Evolutionary conservation across 1,140 invertebrate genomes (phyloP).

Genomic region (Caenorhabditis remanei): DNA sequence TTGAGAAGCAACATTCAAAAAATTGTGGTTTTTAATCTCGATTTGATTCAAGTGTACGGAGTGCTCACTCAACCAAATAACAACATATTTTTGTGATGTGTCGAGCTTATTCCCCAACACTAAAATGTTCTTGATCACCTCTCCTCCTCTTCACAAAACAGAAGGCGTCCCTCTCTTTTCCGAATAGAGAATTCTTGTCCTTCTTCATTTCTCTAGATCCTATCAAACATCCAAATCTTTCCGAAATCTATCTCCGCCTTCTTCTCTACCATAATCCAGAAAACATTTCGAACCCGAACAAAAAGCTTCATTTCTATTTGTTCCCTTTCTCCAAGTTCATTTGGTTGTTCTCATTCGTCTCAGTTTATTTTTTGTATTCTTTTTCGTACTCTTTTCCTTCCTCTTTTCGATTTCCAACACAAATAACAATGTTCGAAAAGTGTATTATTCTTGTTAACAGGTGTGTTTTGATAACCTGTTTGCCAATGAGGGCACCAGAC

Average conservation of each 20-base stretch:
- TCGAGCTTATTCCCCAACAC: not conserved
- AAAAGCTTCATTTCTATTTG: not conserved
- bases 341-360: not conserved
- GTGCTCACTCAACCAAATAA: constrained; percentile 27
- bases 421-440: not conserved
- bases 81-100: constrained; percentile 7
- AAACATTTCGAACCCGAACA: constrained; percentile 22
- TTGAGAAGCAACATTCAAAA: not conserved
- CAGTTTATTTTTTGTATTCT: not conserved
- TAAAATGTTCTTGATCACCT: constrained; percentile 36
- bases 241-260: not conserved
- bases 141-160: constrained; percentile 4
- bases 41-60: constrained; percentile 14
- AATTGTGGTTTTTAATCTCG: constrained; percentile 18
- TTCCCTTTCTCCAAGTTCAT: not conserved
- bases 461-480: constrained; percentile 22
- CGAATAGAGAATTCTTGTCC: constrained; percentile 15
- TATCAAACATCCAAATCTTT: not conserved
- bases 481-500: not conserved
- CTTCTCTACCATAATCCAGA: not conserved
- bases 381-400: not conserved
- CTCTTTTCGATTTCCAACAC: not conserved
- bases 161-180: not conserved
- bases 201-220: not conserved
- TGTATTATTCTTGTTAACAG: not conserved